Evolutionary conservation across 2,113 vertebrate species (phyloP).

Genomic region (Actinemys pallida): DNA sequence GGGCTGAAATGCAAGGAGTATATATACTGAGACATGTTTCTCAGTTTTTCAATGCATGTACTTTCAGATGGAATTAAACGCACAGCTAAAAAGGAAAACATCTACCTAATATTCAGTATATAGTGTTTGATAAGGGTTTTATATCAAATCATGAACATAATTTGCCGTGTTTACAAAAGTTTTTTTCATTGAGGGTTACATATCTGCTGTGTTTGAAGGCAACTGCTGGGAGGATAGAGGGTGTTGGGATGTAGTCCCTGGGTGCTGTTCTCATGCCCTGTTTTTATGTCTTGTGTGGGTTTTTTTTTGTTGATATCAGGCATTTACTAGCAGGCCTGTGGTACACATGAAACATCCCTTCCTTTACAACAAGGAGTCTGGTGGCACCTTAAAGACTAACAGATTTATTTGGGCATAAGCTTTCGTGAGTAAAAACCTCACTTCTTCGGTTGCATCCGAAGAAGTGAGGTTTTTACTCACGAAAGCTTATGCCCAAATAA

Average conservation of each 20-base stretch:
- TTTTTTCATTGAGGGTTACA: fast-evolving
- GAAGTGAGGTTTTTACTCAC: too few species aligned
- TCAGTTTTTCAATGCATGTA: neutral
- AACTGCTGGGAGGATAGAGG: neutral
- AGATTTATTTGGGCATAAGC: too few species aligned
- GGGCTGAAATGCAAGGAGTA: fast-evolving
- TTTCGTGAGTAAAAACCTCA: too few species aligned
- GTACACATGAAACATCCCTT: too few species aligned
- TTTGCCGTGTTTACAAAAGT: neutral
- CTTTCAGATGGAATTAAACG: neutral
- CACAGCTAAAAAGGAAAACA: neutral
- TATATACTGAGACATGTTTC: neutral
- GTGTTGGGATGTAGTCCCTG: neutral
- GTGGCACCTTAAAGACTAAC: too few species aligned
- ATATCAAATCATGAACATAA: neutral
- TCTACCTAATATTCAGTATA: neutral
- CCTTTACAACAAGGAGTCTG: too few species aligned
- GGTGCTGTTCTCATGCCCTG: neutral
- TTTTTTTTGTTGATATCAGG: too few species aligned
- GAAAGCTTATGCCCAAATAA: too few species aligned
- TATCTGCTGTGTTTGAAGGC: neutral
- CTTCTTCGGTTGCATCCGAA: too few species aligned
- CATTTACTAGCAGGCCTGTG: too few species aligned
- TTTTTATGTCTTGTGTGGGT: neutral
- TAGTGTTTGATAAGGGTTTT: neutral